These are phyloP conservation scores for Scolopax mira DNA, from an alignment of 2,113 vertebrate species.

Conservation along the genomic window DNA sequence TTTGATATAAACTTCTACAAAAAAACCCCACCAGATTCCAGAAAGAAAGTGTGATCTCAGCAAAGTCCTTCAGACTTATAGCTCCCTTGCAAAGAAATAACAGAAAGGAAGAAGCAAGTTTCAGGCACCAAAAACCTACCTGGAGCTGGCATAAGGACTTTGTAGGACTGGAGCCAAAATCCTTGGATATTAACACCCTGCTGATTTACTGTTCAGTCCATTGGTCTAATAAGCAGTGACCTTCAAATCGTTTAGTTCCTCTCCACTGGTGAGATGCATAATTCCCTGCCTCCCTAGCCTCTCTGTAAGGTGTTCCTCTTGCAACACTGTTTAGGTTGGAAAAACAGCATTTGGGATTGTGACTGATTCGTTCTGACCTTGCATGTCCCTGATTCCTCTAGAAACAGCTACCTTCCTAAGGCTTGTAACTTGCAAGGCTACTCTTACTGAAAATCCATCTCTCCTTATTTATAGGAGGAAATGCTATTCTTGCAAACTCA, in stretches of 20 bases:
- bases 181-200: not conserved
- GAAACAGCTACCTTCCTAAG: not conserved
- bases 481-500: not conserved
- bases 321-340: not conserved
- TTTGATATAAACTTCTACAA: not conserved
- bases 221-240: conserved; percentile 16
- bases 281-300: not conserved
- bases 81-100: not conserved
- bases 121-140: not conserved
- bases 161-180: not conserved
- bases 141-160: not conserved
- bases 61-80: not conserved
- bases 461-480: not conserved
- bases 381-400: not conserved
- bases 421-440: not conserved
- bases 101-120: not conserved
- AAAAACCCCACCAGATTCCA: not conserved
- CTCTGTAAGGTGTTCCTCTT: not conserved
- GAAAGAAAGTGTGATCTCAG: not conserved
- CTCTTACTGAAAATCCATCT: not conserved
- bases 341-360: not conserved
- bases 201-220: conserved; percentile 11
- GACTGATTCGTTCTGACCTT: not conserved
- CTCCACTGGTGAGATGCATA: not conserved
- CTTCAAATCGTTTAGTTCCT: not conserved